phyloP scores from a whole-genome alignment of 2,797 vertebrate genomes.

The Coreius guichenoti region DNA sequence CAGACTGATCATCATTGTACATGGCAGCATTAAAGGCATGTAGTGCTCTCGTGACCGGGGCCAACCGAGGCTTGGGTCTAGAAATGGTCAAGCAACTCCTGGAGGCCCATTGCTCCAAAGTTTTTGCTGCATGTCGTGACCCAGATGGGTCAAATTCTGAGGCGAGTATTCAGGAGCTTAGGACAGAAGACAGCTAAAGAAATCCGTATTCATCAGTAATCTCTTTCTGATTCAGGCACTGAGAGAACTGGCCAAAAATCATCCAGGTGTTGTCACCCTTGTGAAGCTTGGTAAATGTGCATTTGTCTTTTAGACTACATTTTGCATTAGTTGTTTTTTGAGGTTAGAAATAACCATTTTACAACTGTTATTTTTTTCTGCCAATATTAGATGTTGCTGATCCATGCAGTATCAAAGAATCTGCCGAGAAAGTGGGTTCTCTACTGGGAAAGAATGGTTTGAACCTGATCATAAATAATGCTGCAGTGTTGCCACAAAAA shows the following conservation, averaged over 20 bases:
- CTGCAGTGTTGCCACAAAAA: slow-evolving; percentile 49
- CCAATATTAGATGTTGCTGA: slow-evolving; percentile 10
- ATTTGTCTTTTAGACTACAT: neutral
- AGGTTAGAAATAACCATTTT: neutral
- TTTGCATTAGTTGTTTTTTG: neutral
- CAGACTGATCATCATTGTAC: too few species aligned
- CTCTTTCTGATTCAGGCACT: neutral
- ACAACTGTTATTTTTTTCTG: neutral
- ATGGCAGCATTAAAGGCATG: slow-evolving; percentile 45
- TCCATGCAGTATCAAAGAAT: slow-evolving; percentile 22
- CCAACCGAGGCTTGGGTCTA: slow-evolving; percentile 74
- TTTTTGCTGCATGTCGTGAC: slow-evolving; percentile 73
- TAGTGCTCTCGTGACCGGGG: slow-evolving; percentile 73
- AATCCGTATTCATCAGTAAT: neutral
- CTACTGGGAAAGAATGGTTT: slow-evolving; percentile 63
- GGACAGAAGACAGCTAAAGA: neutral
- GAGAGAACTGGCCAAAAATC: slow-evolving; percentile 5
- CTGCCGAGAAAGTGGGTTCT: slow-evolving; percentile 55
- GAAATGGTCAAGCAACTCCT: slow-evolving; percentile 68
- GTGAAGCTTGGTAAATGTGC: slow-evolving; percentile 13
- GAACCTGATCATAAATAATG: slow-evolving; percentile 73
- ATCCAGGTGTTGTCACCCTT: neutral
- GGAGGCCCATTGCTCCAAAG: slow-evolving; percentile 34
- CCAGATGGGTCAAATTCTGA: slow-evolving; percentile 63
- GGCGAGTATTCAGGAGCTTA: slow-evolving; percentile 59